phyloP scores from a whole-genome alignment of 2,113 vertebrate genomes.

The Stigmatopora nigra region DNA sequence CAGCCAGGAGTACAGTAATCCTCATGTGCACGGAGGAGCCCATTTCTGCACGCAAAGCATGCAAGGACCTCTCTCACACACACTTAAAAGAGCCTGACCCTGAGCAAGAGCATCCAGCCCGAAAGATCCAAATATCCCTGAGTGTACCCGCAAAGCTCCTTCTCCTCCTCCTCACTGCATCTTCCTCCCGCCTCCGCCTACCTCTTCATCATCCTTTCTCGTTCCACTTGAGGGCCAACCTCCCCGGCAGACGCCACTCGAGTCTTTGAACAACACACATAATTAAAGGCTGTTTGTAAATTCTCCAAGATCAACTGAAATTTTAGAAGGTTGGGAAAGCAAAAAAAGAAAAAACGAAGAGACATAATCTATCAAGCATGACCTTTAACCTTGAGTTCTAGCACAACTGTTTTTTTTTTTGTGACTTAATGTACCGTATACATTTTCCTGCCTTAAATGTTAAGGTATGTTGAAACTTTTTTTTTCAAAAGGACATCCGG shows the following conservation, averaged over 20 bases:
- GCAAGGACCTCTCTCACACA: constrained; percentile 37
- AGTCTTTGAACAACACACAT: constrained; percentile 24
- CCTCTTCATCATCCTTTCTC: constrained; percentile 24
- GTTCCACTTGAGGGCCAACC: constrained; percentile 31
- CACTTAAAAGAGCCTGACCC: constrained; percentile 22
- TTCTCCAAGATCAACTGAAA: background rate
- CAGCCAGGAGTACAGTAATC: constrained; percentile 56
- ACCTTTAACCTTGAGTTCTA: background rate
- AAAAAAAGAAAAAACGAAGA: background rate
- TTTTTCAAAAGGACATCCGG: background rate
- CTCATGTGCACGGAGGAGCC: constrained; percentile 34
- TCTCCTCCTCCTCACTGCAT: constrained; percentile 21
- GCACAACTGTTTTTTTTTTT: background rate
- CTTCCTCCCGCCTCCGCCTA: constrained; percentile 31
- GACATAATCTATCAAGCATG: background rate
- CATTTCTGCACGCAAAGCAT: constrained; percentile 52
- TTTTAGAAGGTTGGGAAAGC: background rate
- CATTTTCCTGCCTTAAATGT: background rate
- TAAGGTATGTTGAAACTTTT: background rate
- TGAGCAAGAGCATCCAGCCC: constrained; percentile 48
- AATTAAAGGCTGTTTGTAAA: constrained; percentile 53
- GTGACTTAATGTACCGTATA: background rate
- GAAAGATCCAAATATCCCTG: constrained; percentile 45
- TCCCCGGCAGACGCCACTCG: constrained; percentile 20
- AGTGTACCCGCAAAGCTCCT: constrained; percentile 34